Conservation (phyloP, 30 jellyfish, hydroid and myxozoan genomes). For the Nemopilema nomurai region DNA sequence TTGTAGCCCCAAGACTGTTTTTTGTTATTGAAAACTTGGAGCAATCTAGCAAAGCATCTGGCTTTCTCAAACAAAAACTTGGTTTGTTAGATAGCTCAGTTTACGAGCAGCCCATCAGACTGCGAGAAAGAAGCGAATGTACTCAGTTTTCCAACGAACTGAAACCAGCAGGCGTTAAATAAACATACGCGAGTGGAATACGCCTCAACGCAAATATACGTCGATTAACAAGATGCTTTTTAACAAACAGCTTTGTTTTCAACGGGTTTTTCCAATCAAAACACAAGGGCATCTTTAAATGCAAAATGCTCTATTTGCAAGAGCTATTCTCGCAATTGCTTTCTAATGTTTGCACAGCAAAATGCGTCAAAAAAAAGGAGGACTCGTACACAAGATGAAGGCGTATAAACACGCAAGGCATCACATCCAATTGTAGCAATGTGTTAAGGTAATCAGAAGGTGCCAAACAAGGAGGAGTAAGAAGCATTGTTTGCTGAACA, state of each 20-base stretch:
- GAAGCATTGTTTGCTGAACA: not conserved
- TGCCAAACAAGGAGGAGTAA: not conserved
- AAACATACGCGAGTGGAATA: not conserved
- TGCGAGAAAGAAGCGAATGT: not conserved
- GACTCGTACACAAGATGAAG: not conserved
- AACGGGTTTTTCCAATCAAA: not conserved
- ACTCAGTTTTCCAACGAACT: not conserved
- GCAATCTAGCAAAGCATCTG: no score
- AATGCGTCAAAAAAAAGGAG: not conserved
- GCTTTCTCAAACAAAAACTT: no score
- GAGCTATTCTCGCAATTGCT: not conserved
- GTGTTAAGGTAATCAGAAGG: not conserved
- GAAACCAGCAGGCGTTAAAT: no score
- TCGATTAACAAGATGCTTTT: not conserved
- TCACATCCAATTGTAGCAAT: not conserved
- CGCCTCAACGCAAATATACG: not conserved
- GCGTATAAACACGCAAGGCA: not conserved
- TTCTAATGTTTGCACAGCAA: not conserved
- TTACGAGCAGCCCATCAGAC: not conserved
- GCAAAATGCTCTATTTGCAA: not conserved
- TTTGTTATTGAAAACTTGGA: no score
- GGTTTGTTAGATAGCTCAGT: no score
- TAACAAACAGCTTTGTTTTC: constrained; percentile 5
- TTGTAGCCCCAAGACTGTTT: no score
- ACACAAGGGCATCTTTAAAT: constrained; percentile 4